Conservation (phyloP, 2,888 invertebrate genomes). For the Cataglyphis rosenhaueri region DNA sequence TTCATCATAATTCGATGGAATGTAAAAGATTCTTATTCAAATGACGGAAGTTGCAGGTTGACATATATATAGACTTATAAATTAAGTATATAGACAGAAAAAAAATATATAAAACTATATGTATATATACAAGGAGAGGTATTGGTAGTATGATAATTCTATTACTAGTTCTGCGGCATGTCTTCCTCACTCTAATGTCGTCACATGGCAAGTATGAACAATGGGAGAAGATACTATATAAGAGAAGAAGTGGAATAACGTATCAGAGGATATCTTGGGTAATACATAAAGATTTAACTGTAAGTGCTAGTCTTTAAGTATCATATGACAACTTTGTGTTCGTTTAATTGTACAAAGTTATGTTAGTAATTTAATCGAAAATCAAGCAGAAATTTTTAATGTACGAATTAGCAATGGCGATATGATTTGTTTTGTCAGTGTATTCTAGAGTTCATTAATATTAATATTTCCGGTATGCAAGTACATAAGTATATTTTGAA, state of each 20-base stretch:
- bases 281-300: background rate
- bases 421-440: too few relatives aligned
- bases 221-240: background rate
- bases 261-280: background rate
- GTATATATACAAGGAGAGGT: background rate
- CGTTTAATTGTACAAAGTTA: background rate
- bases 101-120: too few relatives aligned
- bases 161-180: background rate
- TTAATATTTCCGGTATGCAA: too few relatives aligned
- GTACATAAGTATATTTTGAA: too few relatives aligned
- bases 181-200: background rate
- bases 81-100: background rate
- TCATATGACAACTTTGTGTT: background rate
- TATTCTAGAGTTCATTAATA: too few relatives aligned
- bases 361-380: background rate
- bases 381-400: background rate
- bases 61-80: background rate
- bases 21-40: background rate
- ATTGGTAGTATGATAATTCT: background rate
- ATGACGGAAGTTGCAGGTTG: background rate
- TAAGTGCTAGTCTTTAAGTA: background rate
- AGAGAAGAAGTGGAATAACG: background rate
- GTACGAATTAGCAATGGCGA: too few relatives aligned
- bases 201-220: background rate
- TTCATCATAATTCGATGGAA: background rate